Percentiles rank a stretch among this genome's conserved stretches.
Conservation (phyloP, 2,797 vertebrate genomes). For the Onychomys arenicola region DNA sequence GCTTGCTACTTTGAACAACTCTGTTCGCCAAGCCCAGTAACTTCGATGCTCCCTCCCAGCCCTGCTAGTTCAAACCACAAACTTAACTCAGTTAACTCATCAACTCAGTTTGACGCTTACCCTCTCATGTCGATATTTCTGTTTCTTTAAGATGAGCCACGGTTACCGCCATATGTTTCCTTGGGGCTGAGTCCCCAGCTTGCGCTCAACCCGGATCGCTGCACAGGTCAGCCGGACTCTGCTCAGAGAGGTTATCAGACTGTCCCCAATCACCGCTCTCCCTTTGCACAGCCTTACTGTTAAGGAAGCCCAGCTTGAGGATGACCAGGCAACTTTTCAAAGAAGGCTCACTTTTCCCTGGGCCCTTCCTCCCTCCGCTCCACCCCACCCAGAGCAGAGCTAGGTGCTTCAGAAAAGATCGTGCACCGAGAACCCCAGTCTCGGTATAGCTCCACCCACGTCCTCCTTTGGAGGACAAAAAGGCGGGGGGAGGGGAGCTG, state of each 20-base stretch:
- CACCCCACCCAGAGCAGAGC: constrained; percentile 29
- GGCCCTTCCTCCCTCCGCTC: not conserved
- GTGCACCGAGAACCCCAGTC: not conserved
- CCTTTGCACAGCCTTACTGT: not conserved
- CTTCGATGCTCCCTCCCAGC: not conserved
- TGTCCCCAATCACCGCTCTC: not conserved
- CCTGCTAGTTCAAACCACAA: not conserved
- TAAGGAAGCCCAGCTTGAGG: not conserved
- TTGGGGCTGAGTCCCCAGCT: not conserved
- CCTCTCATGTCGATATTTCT: not conserved
- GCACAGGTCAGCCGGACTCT: not conserved
- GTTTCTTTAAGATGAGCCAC: constrained; percentile 26
- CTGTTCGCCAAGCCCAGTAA: not conserved
- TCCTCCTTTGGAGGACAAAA: not conserved
- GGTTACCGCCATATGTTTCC: not conserved
- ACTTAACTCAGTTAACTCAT: not conserved
- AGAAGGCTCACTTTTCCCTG: not conserved
- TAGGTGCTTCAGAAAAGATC: constrained; percentile 67
- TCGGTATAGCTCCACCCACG: not conserved
- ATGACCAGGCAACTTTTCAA: not conserved
- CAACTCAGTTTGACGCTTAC: not conserved
- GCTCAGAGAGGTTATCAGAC: not conserved
- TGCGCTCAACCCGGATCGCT: not conserved
- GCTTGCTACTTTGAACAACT: not conserved
- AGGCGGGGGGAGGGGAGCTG: not conserved